Evolutionary conservation across 2,797 vertebrate genomes (phyloP), one percentile per base, ranked within the genome.

Genomic region (Myotis vivesi): DNA sequence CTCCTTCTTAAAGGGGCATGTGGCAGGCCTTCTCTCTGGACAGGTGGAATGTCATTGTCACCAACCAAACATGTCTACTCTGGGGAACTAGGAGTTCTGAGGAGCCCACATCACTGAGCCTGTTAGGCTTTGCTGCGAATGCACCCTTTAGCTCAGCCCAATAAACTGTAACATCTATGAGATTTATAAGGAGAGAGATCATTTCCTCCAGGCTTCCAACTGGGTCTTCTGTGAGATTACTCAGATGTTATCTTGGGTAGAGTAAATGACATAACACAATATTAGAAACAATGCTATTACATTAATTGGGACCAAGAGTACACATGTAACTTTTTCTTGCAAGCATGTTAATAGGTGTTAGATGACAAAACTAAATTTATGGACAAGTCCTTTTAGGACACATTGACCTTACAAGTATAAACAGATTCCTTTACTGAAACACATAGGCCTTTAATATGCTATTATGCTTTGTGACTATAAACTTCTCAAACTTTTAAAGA

Each of bases 291-390:
- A 64, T 0, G 22, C 77, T 82, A 92, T 88, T 46, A 79, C 73
- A 6, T 55, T 93, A 90, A 92, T 46, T 81, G 30, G 28, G 80
- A 94, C 73, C 55, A 89, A 90, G 76, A 96, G 25, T 38, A 77
- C 1, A 38, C 46, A 30, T 44, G 57, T 41, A 62, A 55, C 41
- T 75, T 91, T 72, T 87, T 69, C 49, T 87, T 22, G 0, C 38
- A 71, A 96, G 44, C 25, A 91, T 89, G 36, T 87, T 93, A 91
- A 92, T 88, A 86, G 41, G 69, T 86, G 44, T 94, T 93, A 90
- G 68, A 83, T 76, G 38, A 83, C 38, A 90, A 76, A 90, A 92
- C 87, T 38, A 92, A 59, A 51, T 79, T 59, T 69, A 30, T 44
- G 4, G 6, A 22, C 16, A 77, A 51, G 8, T 79, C 30, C 20